A percentile compares a stretch with the other conserved stretches of the same genome.
Evolutionary conservation across 1,140 invertebrate species (phyloP).

Genomic region (Piezodorus guildinii): DNA sequence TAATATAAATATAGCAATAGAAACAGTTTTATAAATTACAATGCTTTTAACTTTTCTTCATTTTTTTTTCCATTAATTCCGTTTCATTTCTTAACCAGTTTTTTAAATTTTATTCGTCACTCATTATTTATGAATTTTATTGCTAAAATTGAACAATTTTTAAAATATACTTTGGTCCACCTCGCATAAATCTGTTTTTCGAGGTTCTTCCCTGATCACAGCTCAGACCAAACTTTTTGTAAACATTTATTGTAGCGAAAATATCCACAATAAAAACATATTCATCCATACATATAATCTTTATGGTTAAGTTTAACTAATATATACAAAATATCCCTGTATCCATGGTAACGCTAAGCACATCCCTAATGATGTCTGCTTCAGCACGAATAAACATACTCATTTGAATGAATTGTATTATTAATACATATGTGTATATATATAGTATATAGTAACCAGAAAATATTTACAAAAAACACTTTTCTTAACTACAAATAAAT

Average conservation of each 20-base stretch:
- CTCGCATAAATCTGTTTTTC: background rate
- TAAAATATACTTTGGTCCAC: conserved; percentile 2
- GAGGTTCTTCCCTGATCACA: background rate
- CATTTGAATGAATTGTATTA: background rate
- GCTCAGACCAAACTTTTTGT: background rate
- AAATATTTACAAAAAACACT: background rate
- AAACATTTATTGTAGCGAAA: background rate
- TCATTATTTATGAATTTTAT: no score
- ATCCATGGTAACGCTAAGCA: conserved; percentile 2
- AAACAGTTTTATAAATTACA: no score
- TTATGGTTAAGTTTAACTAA: background rate
- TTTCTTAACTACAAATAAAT: background rate
- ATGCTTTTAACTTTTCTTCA: no score
- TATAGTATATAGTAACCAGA: background rate
- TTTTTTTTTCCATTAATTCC: no score
- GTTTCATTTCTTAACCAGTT: no score
- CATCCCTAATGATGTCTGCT: background rate
- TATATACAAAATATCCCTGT: conserved; percentile 11
- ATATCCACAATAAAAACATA: background rate
- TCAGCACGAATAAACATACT: no score
- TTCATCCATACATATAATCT: background rate
- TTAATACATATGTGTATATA: background rate
- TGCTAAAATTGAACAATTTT: background rate
- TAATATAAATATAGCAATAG: no score
- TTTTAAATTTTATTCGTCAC: no score